phyloP scores from a whole-genome alignment of 1,140 invertebrate genomes.

The Bombus haemorrhoidalis region DNA sequence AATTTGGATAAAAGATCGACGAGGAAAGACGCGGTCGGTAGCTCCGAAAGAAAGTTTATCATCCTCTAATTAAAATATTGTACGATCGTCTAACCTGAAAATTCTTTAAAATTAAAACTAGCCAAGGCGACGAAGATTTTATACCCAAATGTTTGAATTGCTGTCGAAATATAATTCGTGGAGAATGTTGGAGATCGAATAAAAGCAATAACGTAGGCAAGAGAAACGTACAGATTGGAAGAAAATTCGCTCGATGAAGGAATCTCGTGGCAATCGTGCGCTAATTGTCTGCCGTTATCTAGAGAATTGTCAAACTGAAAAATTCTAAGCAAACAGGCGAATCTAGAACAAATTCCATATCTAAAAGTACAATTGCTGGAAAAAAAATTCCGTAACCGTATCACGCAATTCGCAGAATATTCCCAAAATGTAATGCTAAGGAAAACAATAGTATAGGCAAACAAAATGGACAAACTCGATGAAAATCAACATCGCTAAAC shows the following conservation, averaged over 20 bases:
- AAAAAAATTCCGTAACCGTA: background rate
- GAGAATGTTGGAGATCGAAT: too few relatives aligned
- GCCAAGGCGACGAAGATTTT: too few relatives aligned
- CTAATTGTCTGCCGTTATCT: background rate
- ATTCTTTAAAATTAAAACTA: background rate
- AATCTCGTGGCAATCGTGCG: background rate
- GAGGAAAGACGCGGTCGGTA: too few relatives aligned
- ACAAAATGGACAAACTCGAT: background rate
- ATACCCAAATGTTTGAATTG: background rate
- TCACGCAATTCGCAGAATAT: too few relatives aligned
- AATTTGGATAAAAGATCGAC: background rate
- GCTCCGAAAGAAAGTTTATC: background rate
- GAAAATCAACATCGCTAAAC: slow-evolving; percentile 32
- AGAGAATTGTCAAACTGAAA: background rate
- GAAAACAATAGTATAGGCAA: background rate
- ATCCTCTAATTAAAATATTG: background rate
- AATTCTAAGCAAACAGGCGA: background rate
- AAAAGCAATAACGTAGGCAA: background rate
- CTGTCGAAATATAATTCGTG: background rate
- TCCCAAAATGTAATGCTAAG: too few relatives aligned
- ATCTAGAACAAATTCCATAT: background rate
- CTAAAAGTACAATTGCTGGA: background rate
- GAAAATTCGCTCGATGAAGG: background rate
- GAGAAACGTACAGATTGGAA: background rate
- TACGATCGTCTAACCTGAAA: background rate